Base-by-base conservation (phyloP, 2,113 vertebrate species). In the Oryctolagus cuniculus region DNA sequence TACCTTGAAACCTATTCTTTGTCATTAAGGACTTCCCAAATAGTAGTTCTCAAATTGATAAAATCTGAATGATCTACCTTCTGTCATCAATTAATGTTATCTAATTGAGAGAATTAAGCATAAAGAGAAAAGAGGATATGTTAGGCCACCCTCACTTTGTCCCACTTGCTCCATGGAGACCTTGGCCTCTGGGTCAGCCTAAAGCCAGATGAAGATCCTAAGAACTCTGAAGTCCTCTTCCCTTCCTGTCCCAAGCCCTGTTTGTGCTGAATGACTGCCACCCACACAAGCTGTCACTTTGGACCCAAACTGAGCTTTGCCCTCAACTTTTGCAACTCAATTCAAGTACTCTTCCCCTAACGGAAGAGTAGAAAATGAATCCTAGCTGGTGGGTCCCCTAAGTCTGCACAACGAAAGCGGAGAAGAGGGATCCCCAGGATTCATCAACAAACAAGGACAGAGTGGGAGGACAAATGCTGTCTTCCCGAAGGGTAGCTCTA, bases 231-330 rank as follows among this genome's bases (percentile, higher is more conserved):
- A 90, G 72, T 67, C 83, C 91, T 58, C 74, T 55, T 10, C 77
- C 19, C 22, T 96, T 95, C 89, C 95, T 90, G 89, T 90, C 88
- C 64, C 31, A 90, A 89, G 51, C 73, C 27, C 91, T 96, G 92
- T 97, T 97, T 97, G 91, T n/a, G 19, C 53, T 64, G 44, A 93
- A 66, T 81, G 83, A 80, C 72, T 89, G 34, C 79, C 91, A 90
- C 95, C 95, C 79, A 95, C 95, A 97, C 93, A 89, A 73, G 93
- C 87, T 5, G 87, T 92, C 96, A 97, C 96, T 96, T 91, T 95
- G 95, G n/a, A 95, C 90, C 97, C 97, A 98, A 94, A 96, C 93
- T 97, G 98, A 98, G 96, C 98, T 98, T 98, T 98, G 98, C 81
- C 97, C 98, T 84, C 82, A 69, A 75, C 77, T 98, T 98, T 97